Base-by-base conservation (phyloP, 2,888 invertebrate genomes). In the Parasteatoda lunata region DNA sequence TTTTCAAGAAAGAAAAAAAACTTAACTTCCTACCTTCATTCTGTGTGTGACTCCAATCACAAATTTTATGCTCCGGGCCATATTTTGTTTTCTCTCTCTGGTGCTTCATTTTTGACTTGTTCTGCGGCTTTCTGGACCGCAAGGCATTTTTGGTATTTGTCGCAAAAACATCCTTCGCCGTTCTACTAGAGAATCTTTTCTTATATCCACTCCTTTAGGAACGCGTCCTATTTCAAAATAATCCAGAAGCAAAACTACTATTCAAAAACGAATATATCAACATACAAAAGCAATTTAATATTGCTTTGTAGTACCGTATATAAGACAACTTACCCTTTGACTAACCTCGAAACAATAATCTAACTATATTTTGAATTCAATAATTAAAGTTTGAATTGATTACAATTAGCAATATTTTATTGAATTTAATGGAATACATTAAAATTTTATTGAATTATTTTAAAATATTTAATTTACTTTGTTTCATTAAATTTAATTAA, bases 111-210 rank as follows among this genome's bases (percentile, higher is more conserved):
- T 78, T 78, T 75, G 76, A 85, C 78, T 85, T 66, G 85, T 75
- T 85, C 79, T 30, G 70, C 80, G 59, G 80, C 85, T 85, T 85
- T 80, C 70, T 30, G 51, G 49, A 72, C 85, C 85, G 85, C 69
- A 15, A 85, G 85, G 85, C 75, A 70, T 70, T 76, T 73, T 77
- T 78, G 30, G 15, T 78, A 66, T 78, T 81, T 79, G 79, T 79
- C 79, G 79, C 84, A 78, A 72, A 83, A 52, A 68, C 78, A 78
- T 84, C 84, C 73, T 72, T 77, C 66, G 48, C 72, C 48, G 64
- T 30, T 3, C 8, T 59, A n/a, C 9, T 59, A 59, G 9, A 9
- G 59, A 6, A n/a, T 13, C n/a, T 59, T n/a, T 4, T n/a, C 59
- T 59, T 59, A 9, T n/a, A 59, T 13, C n/a, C 59, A 11, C 15